Base-by-base conservation (phyloP, 1,140 invertebrate genomes). In the Triops cancriformis region DNA sequence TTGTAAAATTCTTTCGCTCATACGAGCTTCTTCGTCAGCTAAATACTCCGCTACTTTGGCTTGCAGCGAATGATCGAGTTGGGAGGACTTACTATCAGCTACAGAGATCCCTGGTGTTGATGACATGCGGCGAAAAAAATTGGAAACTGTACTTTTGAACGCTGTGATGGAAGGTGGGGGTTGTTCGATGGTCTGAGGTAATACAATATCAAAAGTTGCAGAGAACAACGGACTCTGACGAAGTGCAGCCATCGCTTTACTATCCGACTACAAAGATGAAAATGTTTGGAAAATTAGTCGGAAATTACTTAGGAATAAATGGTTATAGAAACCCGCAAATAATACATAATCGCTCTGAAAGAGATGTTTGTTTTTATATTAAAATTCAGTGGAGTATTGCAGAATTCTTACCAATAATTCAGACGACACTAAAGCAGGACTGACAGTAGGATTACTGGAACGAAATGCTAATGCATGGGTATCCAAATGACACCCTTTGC, bases 401-500 rank as follows among this genome's bases (percentile, higher is more conserved):
- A 64, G 14, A 18, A 64, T 23, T 6, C 23, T 64, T 64, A 64
- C 51, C 51, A 64, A 64, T 14, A 64, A n/a, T n/a, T 18, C 51
- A 64, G 51, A 23, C 14, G 51, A 64, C 14, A 64, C 51, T n/a
- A 64, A 64, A 64, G 51, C 51, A 2, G n/a, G 23, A 14, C n/a
- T 64, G 51, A 64, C n/a, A 4, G 51, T 64, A 14, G 51, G 31
- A 37, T 37, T 64, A 64, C n/a, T 64, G 51, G n/a, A 64, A 64
- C 14, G 10, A 23, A 23, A 64, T 12, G 51, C 51, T 64, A 18
- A 23, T 64, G 74, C 74, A 43, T 76, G 74, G 28, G 74, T 76
- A 45, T 76, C 74, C 37, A 42, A 43, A 12, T 31, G 37, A 76
- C 74, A 76, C 14, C 74, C 74, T 27, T 76, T 43, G 74, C 74